Base-by-base conservation (phyloP, 1,140 invertebrate genomes). In the Diachasmimorpha longicaudata region DNA sequence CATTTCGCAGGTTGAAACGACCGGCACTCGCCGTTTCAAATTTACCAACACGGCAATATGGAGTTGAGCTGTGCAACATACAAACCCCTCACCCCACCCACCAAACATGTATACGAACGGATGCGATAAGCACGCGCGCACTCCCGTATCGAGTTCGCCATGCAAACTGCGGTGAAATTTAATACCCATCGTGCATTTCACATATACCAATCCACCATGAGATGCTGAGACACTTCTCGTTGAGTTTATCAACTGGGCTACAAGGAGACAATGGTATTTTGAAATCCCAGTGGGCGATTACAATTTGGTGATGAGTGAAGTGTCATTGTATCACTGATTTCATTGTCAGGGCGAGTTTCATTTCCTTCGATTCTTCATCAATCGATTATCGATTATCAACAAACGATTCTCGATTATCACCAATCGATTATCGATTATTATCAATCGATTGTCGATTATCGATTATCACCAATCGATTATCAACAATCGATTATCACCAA, bases 111-210 rank as follows among this genome's bases (percentile, higher is more conserved):
- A 75, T 75, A 52, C 63, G 69, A 70, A 68, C 25, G 66, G 73
- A 75, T 68, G 37, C 73, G 73, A 75, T 75, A 75, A 75, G 73
- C 73, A 75, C 73, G 73, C 46, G 73, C 46, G 63, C 39, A 31
- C 19, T 68, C 58, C 58, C 58, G 44, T 74, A 74, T 74, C 44
- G 58, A 74, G 42, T 48, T 42, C 58, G 31, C 63, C 44, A 39
- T 74, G 67, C 63, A 75, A 23, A 75, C 73, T 75, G 73, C 31
- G 19, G 73, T 37, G 66, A 75, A 72, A 75, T 75, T 75, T 58
- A 70, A 75, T 75, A 75, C 55, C 63, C 55, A 75, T 55, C 25
- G 25, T 63, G 21, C 58, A 63, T 63, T 31, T 63, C 58, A 25
- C 58, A 13, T 19, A 6, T 31, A 25, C 21, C 23, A 63, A 63